Percentiles rank a stretch among this genome's conserved stretches.
Evolutionary conservation across 1,140 invertebrate genomes (phyloP).

Genomic region (Riptortus pedestris): DNA sequence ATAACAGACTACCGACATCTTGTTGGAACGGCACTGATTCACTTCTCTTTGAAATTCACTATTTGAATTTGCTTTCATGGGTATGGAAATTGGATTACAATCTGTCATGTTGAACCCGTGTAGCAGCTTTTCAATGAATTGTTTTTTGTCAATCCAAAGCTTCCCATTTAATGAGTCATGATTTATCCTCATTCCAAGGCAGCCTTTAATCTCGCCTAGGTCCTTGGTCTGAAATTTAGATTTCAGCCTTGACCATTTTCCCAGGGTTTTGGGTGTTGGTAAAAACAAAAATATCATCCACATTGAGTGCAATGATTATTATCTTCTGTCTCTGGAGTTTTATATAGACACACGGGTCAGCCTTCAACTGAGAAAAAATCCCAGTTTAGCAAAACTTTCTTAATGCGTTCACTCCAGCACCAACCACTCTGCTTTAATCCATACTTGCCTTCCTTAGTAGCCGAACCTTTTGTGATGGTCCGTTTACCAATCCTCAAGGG

Average conservation of each 20-base stretch:
- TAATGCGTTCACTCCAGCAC: neutral
- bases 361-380: neutral
- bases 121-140: neutral
- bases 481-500: neutral
- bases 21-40: conserved; percentile 33
- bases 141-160: neutral
- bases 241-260: neutral
- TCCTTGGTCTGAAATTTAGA: neutral
- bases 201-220: neutral
- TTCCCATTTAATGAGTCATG: neutral
- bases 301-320: neutral
- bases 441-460: no score
- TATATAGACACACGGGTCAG: neutral
- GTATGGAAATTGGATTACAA: neutral
- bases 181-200: neutral
- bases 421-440: neutral
- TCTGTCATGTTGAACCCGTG: neutral
- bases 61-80: conserved; percentile 16
- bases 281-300: neutral
- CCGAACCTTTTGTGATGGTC: neutral
- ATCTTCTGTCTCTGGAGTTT: neutral
- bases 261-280: neutral
- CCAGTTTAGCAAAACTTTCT: neutral
- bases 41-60: neutral
- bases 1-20: conserved; percentile 26